Base-by-base conservation (phyloP, 2,113 vertebrate genomes). In the Trichomycterus rosablanca region DNA sequence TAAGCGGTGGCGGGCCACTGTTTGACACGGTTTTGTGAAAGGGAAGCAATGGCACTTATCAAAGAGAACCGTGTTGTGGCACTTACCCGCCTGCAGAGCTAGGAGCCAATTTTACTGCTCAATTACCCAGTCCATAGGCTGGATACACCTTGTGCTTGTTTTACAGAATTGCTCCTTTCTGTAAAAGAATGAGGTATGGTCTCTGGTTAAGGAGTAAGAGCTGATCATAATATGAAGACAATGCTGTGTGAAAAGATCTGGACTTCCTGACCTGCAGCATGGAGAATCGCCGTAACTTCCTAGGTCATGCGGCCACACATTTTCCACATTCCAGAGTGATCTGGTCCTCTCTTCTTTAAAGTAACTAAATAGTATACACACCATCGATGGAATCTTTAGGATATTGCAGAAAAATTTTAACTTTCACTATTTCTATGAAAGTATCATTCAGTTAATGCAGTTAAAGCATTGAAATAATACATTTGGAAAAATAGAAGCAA, bases 21-120 rank as follows among this genome's bases (percentile, higher is more conserved):
- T 81, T 81, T 85, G 73, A 75, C 83, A 78, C n/a, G 30, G 15
- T 35, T 34, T 24, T 81, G 82, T 76, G 86, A 85, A 81, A 73
- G 67, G 83, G 79, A 85, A 84, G 78, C 78, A 62, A 50, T 68
- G 72, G 48, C 72, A 54, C 71, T 77, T 73, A 85, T 83, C 83
- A 86, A 87, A 86, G 82, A 76, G 70, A 72, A 61, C 68, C 18
- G 59, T 69, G 60, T 74, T 72, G 60, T 77, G 74, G 63, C 82
- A 82, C 77, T 63, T 79, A 80, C 74, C 81, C 82, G 79, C 71
- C 59, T 78, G 76, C 80, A 66, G 76, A 57, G 28, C 59, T 48
- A 67, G 66, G 59, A 55, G 71, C 68, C 59, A 35, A 46, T 71
- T 82, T 78, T 74, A 82, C 68, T 71, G 68, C 56, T 63, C 60